Percentiles rank a stretch among this genome's conserved stretches.
Evolutionary conservation across 2,797 vertebrate species (phyloP).

Genomic region (Spatula versicolor): DNA sequence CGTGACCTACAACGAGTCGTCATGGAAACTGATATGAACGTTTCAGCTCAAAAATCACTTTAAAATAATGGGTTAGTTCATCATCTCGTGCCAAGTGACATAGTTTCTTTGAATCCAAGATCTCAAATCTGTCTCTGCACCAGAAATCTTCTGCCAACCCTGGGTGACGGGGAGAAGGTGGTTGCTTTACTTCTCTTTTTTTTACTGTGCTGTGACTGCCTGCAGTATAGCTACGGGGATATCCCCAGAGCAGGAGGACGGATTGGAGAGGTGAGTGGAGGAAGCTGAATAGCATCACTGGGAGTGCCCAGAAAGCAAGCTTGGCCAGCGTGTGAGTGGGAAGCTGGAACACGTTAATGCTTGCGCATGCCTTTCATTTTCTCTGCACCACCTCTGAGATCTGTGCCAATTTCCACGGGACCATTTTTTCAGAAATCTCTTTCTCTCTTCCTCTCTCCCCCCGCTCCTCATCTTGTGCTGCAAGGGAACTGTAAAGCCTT

Average conservation of each 20-base stretch:
- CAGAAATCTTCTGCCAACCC: neutral
- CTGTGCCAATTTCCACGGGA: neutral
- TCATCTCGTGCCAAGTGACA: neutral
- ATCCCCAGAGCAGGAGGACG: neutral
- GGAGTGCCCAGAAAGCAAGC: neutral
- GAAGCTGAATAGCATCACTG: neutral
- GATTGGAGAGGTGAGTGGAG: neutral
- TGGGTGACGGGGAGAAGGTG: neutral
- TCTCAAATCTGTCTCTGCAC: neutral
- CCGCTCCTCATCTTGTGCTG: neutral
- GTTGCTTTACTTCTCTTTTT: neutral
- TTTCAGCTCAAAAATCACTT: conserved; percentile 45
- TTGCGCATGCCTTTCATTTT: neutral
- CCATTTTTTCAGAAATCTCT: neutral
- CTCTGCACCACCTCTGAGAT: neutral
- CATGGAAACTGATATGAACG: conserved; percentile 45
- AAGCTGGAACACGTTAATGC: neutral
- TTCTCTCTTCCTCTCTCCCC: neutral
- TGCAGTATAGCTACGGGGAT: neutral
- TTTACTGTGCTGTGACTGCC: neutral
- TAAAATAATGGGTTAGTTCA: conserved; percentile 23
- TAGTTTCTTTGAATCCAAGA: conserved; percentile 20
- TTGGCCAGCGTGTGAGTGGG: neutral
- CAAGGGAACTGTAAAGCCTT: neutral
- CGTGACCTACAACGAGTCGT: conserved; percentile 50